Evolutionary conservation across 1,140 invertebrate species (phyloP).

Genomic region (Pinna nobilis): DNA sequence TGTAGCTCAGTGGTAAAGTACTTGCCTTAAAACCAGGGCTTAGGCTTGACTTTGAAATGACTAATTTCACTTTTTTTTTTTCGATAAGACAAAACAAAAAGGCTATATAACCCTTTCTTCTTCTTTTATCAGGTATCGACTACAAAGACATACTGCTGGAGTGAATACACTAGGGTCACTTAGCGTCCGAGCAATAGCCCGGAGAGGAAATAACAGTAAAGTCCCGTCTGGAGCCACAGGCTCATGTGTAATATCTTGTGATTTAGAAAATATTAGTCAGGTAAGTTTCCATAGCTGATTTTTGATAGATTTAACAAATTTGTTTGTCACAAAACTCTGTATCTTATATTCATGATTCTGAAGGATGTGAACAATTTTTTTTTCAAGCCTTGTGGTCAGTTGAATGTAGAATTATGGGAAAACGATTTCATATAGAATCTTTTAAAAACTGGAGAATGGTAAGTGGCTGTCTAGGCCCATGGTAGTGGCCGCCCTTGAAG

Average conservation of each 20-base stretch:
- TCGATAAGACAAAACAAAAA: too few relatives aligned
- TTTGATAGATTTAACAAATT: neutral
- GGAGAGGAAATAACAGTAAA: conserved; percentile 47
- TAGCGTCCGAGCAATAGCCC: conserved; percentile 77
- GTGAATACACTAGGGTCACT: conserved; percentile 83
- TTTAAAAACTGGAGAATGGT: neutral
- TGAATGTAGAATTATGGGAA: too few relatives aligned
- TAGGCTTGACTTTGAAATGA: too few relatives aligned
- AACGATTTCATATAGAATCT: neutral
- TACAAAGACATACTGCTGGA: conserved; percentile 82
- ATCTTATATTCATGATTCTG: too few relatives aligned
- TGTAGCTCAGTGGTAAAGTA: too few relatives aligned
- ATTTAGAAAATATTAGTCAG: conserved; percentile 82
- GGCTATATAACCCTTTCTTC: too few relatives aligned
- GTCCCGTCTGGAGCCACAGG: conserved; percentile 70
- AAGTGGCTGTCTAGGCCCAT: neutral
- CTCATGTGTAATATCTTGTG: conserved; percentile 79
- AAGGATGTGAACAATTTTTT: too few relatives aligned
- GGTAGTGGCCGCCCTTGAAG: neutral
- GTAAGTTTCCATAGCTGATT: conserved; percentile 44
- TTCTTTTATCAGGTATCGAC: conserved; percentile 78
- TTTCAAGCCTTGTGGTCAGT: conserved; percentile 76
- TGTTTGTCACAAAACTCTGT: too few relatives aligned
- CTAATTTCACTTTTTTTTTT: too few relatives aligned
- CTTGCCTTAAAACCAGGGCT: too few relatives aligned